Conservation (phyloP, 2,888 invertebrate species). For the Spialia ferax region DNA sequence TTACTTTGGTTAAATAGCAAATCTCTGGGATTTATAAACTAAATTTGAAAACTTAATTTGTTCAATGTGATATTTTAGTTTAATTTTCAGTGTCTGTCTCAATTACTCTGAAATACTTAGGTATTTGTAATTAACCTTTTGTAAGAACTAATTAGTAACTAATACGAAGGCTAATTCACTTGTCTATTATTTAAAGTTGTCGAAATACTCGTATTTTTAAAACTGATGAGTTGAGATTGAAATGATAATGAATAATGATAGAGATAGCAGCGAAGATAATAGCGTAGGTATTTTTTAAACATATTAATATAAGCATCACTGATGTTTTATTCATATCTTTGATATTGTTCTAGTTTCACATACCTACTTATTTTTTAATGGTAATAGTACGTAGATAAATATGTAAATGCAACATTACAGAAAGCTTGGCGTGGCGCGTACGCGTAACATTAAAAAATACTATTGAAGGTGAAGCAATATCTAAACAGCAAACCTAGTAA, state of each 20-base stretch:
- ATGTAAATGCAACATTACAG: constrained; percentile 31
- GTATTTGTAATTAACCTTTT: not conserved
- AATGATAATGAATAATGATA: not conserved
- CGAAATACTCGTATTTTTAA: no score
- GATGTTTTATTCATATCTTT: constrained; percentile 17
- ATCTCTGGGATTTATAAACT: not conserved
- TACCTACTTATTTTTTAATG: constrained; percentile 24
- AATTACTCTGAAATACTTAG: not conserved
- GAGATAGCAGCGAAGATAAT: not conserved
- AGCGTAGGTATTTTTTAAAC: not conserved
- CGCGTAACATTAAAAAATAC: constrained; percentile 27
- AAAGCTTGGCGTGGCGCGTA: constrained; percentile 19
- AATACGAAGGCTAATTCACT: no score
- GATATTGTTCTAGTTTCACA: not conserved
- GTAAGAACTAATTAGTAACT: not conserved
- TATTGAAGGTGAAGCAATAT: constrained; percentile 28
- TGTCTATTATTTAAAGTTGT: no score
- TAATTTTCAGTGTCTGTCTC: not conserved
- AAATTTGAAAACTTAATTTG: not conserved
- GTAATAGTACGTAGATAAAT: constrained; percentile 19
- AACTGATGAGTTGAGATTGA: not conserved
- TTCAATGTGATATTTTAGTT: not conserved
- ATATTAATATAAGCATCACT: constrained; percentile 9
- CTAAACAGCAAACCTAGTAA: constrained; percentile 11
- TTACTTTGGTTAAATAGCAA: not conserved